phyloP scores from a whole-genome alignment of 2,113 vertebrate genomes.

The Carlito syrichta region DNA sequence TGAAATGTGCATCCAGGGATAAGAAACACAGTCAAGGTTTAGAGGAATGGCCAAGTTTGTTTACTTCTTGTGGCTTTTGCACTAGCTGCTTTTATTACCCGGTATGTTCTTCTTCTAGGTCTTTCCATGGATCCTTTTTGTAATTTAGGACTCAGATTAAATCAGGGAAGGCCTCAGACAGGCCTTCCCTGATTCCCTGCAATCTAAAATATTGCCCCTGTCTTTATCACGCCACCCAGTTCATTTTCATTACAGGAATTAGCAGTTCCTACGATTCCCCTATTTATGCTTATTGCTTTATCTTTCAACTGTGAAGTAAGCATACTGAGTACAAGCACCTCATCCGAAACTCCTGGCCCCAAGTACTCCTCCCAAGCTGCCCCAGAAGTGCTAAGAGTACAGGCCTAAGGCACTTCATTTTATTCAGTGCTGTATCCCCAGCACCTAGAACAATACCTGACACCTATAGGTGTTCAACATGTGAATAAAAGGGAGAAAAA shows the following conservation, averaged over 20 bases:
- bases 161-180: neutral
- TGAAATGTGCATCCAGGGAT: neutral
- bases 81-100: neutral
- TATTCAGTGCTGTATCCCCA: neutral
- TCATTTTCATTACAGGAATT: neutral
- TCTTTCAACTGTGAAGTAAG: neutral
- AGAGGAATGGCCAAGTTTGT: neutral
- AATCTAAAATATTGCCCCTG: neutral
- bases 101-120: neutral
- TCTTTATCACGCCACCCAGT: neutral
- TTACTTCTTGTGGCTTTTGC: neutral
- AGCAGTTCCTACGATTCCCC: neutral
- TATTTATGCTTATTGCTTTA: neutral
- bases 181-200: neutral
- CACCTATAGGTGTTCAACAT: neutral
- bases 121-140: neutral
- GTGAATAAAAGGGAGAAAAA: neutral
- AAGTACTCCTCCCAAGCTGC: too few species aligned
- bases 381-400: too few species aligned
- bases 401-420: neutral
- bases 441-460: neutral
- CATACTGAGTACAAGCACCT: neutral
- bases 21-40: neutral
- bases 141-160: neutral
- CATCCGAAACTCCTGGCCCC: too few species aligned